phyloP scores from a whole-genome alignment of 2,797 vertebrate genomes.

The Arremon aurantiirostris region DNA sequence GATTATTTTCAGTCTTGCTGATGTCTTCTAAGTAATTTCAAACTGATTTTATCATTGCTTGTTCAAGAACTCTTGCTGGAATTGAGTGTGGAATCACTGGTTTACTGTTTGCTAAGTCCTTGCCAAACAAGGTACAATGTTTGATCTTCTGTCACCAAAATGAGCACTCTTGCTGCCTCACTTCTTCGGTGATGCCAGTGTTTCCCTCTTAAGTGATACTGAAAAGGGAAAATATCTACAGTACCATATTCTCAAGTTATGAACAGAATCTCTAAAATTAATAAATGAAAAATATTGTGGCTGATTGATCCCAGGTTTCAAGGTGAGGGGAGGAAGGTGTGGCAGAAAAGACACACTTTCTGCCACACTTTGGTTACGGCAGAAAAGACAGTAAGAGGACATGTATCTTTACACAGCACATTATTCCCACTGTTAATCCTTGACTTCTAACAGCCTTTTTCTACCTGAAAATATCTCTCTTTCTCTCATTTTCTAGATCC shows the following conservation, averaged over 20 bases:
- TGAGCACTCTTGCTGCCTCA: neutral
- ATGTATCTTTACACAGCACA: neutral
- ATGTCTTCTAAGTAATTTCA: neutral
- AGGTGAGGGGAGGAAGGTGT: neutral
- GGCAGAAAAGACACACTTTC: too few species aligned
- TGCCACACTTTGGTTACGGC: neutral
- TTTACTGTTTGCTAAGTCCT: neutral
- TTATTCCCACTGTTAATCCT: neutral
- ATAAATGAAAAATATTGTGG: neutral
- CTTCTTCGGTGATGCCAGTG: neutral
- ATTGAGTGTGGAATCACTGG: neutral
- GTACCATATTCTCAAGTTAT: neutral
- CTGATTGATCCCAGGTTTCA: neutral
- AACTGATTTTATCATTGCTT: neutral
- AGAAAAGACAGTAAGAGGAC: neutral
- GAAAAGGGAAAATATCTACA: neutral
- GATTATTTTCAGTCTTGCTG: neutral
- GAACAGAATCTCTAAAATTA: neutral
- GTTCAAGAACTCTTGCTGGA: accelerated
- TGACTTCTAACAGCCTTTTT: neutral
- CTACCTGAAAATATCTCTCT: neutral
- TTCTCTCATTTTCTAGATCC: neutral
- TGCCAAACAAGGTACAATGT: neutral
- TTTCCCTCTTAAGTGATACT: neutral
- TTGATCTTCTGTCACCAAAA: neutral